Conservation (phyloP, 2,888 invertebrate genomes). For the Tipula confusa region DNA sequence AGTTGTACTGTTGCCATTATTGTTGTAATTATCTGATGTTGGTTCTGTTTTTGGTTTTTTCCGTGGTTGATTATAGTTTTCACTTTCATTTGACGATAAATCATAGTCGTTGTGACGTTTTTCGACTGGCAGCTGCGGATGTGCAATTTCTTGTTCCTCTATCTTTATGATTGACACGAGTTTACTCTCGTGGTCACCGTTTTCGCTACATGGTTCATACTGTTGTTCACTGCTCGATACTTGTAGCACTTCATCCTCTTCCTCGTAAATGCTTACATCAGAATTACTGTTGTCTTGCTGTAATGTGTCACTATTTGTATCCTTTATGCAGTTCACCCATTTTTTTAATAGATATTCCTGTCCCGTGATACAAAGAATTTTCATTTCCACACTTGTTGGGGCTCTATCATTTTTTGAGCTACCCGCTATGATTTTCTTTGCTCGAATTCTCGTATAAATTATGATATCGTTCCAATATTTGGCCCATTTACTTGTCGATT, state of each 20-base stretch:
- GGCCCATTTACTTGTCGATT: constrained; percentile 35
- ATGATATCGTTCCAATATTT: constrained; percentile 35
- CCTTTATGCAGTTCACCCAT: constrained; percentile 40
- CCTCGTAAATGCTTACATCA: not conserved
- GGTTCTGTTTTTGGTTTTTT: not conserved
- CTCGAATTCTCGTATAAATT: constrained; percentile 34
- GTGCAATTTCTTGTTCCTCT: not conserved
- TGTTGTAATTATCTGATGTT: not conserved
- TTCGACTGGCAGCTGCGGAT: no score
- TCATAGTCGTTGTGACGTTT: not conserved
- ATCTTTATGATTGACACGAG: not conserved
- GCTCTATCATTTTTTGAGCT: constrained; percentile 32
- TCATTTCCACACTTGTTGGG: constrained; percentile 33
- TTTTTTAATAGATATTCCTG: constrained; percentile 31
- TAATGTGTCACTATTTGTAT: not conserved
- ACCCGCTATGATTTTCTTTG: constrained; percentile 31
- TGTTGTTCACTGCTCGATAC: not conserved
- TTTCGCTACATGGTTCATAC: not conserved
- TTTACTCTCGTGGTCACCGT: not conserved
- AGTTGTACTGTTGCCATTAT: not conserved
- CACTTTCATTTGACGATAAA: not conserved
- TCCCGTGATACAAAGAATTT: constrained; percentile 33
- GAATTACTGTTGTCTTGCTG: not conserved
- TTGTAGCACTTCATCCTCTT: not conserved
- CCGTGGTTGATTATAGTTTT: not conserved